Evolutionary conservation across 2,888 invertebrate genomes (phyloP).

Genomic region (Tineola bisselliella): DNA sequence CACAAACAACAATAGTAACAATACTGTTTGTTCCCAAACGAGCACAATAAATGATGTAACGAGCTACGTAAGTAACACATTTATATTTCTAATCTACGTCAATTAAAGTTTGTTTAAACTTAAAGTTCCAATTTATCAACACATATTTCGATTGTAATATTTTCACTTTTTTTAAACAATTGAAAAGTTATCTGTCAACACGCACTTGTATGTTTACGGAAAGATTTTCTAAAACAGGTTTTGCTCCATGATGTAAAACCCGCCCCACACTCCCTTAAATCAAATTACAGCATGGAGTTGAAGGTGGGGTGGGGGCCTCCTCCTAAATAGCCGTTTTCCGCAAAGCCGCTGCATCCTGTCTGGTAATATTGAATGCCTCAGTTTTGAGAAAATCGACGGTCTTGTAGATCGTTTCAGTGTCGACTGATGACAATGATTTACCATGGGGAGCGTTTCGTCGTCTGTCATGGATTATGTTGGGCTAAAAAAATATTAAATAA

Average conservation of each 20-base stretch:
- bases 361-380: constrained; percentile 88
- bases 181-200: too few relatives aligned
- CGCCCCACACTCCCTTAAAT: not conserved
- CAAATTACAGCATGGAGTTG: not conserved
- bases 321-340: constrained; percentile 29
- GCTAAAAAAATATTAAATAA: constrained; percentile 18
- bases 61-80: too few relatives aligned
- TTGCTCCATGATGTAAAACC: not conserved
- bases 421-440: constrained; percentile 32
- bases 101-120: too few relatives aligned
- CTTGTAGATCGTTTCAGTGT: constrained; percentile 76
- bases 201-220: too few relatives aligned
- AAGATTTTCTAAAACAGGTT: not conserved
- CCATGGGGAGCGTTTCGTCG: constrained; percentile 27
- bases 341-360: constrained; percentile 80
- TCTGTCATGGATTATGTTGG: constrained; percentile 17
- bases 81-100: too few relatives aligned
- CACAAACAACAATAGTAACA: not conserved
- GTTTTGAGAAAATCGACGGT: constrained; percentile 95
- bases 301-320: not conserved
- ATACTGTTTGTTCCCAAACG: not conserved
- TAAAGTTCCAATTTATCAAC: too few relatives aligned
- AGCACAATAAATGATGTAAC: too few relatives aligned
- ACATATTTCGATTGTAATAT: too few relatives aligned
- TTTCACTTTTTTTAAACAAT: too few relatives aligned